Conservation (phyloP, 2,113 vertebrate genomes). For the Emydura subglobosa region DNA sequence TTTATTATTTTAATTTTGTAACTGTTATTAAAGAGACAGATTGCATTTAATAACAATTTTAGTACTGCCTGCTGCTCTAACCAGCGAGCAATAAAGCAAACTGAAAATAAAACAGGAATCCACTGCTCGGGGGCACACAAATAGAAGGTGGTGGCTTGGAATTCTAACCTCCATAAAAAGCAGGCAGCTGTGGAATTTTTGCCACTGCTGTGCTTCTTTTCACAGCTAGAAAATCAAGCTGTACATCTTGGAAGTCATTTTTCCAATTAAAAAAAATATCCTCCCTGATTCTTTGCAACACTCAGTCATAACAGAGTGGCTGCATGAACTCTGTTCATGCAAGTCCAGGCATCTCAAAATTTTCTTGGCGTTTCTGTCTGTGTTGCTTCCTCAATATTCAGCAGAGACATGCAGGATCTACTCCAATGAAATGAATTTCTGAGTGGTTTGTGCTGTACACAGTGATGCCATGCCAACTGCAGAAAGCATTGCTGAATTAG, state of each 20-base stretch:
- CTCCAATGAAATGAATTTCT: background rate
- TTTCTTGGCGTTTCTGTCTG: background rate
- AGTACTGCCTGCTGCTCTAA: conserved; percentile 61
- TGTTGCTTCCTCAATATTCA: background rate
- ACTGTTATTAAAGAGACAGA: conserved; percentile 80
- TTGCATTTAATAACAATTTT: conserved; percentile 77
- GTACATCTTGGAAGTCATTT: background rate
- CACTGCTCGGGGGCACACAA: conserved; percentile 50
- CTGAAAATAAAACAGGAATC: conserved; percentile 65
- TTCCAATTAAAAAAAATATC: conserved; percentile 12
- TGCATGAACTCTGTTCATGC: background rate
- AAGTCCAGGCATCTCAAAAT: background rate
- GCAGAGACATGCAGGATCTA: background rate
- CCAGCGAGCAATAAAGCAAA: conserved; percentile 60
- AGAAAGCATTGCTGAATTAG: background rate
- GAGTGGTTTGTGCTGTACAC: background rate
- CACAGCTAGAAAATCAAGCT: conserved; percentile 13
- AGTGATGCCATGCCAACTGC: background rate
- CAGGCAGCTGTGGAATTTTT: conserved; percentile 41
- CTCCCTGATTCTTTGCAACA: background rate
- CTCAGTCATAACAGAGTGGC: background rate
- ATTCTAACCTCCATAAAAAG: conserved; percentile 62
- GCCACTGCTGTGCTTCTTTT: conserved; percentile 24
- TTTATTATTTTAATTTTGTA: conserved; percentile 79
- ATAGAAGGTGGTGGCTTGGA: conserved; percentile 41